phyloP scores from a whole-genome alignment of 1,140 invertebrate species.

The Bombus impatiens region DNA sequence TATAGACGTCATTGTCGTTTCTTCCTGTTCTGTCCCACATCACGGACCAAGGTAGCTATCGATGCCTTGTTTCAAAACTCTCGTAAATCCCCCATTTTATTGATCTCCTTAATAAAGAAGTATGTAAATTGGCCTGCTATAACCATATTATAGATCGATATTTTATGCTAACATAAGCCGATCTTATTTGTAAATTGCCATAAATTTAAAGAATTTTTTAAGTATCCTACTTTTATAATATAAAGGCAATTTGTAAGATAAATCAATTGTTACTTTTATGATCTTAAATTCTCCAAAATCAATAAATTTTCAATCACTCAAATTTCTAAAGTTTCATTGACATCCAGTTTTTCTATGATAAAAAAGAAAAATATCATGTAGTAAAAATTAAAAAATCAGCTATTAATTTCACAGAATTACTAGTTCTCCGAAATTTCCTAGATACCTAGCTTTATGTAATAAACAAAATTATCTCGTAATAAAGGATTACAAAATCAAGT shows the following conservation, averaged over 20 bases:
- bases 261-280: neutral
- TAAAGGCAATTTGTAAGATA: neutral
- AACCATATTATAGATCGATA: neutral
- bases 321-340: neutral
- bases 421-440: too few species aligned
- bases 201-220: neutral
- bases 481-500: neutral
- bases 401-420: neutral
- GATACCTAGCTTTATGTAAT: too few species aligned
- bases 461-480: neutral
- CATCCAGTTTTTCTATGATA: neutral
- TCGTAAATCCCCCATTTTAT: neutral
- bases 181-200: neutral
- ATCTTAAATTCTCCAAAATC: neutral
- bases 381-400: neutral
- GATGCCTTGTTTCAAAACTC: neutral
- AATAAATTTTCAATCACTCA: neutral
- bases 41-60: neutral
- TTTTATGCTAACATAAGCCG: neutral
- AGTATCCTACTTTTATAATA: neutral
- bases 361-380: neutral
- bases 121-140: neutral
- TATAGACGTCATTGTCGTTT: neutral
- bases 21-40: neutral
- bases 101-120: neutral